Evolutionary conservation across 2,888 invertebrate genomes (phyloP), one percentile per base, ranked within the genome.

Genomic region (Plebejus argus): DNA sequence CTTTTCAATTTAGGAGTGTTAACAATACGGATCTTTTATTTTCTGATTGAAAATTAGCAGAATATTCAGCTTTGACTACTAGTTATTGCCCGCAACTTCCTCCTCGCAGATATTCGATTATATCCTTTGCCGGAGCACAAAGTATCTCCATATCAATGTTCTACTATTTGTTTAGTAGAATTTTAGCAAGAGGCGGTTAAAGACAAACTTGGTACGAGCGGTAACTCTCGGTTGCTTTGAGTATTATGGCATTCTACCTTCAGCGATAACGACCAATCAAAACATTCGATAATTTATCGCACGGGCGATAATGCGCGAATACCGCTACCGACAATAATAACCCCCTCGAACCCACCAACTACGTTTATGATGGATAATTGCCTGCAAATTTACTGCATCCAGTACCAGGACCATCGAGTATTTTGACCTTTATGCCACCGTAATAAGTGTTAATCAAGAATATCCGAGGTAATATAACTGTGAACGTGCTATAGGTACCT

Each of bases 1-100:
- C 61, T 66, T 66, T 66, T 66, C 66, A 66, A 66, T 66, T 66
- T 33, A 66, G 28, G 66, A 66, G 66, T 33, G 66, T 66, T 66
- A 61, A 61, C 61, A 12, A 66, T 66, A 18, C 5, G 1, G 61
- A 12, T 58, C 61, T 23, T 23, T 3, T 61, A 61, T 61, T 12
- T 23, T 61, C 45, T 58, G 0, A 18, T 53, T 18, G 53, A 53
- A 53, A 53, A 53, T 53, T 18, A 53, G 53, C 12, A 12, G 10
- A 10, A 28, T 7, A 39, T 39, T 5, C 5, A 39, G 53, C 18
- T 18, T 18, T 18, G 18, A 15, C 53, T 53, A 53, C 5, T 53
- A 53, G 53, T 18, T 53, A 18, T 53, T 53, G 53, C 45, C 10
- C 12, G 45, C 10, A 3, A 45, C 10, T n/a, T n/a, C 6, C 7